phyloP scores from a whole-genome alignment of 2,113 vertebrate species.

The Poicephalus gulielmi region DNA sequence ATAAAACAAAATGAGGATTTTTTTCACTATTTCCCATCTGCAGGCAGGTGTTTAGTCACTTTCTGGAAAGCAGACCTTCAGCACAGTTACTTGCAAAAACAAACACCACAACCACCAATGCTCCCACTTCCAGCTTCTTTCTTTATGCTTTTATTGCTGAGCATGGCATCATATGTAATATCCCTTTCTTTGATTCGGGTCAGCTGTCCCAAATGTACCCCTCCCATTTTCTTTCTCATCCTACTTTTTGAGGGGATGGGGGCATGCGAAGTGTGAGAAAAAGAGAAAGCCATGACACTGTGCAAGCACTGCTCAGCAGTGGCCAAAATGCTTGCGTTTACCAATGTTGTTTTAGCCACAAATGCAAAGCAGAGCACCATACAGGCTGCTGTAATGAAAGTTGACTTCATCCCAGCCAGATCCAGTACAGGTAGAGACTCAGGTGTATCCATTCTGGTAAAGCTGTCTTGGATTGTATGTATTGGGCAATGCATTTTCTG shows the following conservation, averaged over 20 bases:
- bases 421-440: neutral
- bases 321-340: neutral
- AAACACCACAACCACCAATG: neutral
- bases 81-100: neutral
- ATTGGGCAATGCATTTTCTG: neutral
- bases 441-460: neutral
- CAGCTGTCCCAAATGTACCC: neutral
- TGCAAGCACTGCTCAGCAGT: neutral
- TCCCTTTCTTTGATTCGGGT: neutral
- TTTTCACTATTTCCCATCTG: neutral
- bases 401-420: neutral
- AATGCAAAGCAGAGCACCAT: neutral
- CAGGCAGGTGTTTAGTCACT: neutral
- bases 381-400: neutral
- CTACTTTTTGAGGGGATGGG: accelerated
- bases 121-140: neutral
- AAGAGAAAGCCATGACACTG: neutral
- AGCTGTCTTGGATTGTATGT: neutral
- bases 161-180: neutral
- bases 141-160: neutral
- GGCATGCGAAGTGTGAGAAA: neutral
- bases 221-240: neutral
- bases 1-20: neutral
- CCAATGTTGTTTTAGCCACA: neutral
- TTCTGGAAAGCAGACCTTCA: neutral